Percentiles rank a stretch among this genome's conserved stretches.
Conservation (phyloP, 1,140 invertebrate genomes). For the Laupala kohalensis region DNA sequence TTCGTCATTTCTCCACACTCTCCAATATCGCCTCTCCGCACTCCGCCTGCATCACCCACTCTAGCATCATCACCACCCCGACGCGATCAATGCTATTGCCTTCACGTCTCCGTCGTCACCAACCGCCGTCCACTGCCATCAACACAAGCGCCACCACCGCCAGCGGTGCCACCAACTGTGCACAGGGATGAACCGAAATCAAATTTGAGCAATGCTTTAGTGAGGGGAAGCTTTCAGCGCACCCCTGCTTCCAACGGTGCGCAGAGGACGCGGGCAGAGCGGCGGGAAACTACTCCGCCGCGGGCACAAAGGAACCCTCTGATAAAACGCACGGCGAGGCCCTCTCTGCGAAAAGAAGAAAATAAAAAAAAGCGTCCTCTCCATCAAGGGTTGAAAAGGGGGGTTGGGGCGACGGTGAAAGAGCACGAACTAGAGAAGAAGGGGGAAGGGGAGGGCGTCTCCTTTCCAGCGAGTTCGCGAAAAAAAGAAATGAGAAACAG, state of each 20-base stretch:
- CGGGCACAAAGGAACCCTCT: not conserved
- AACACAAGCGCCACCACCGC: too few species aligned
- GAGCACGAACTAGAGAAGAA: too few species aligned
- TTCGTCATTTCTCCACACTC: too few species aligned
- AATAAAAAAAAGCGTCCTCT: not conserved
- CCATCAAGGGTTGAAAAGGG: too few species aligned
- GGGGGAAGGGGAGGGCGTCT: not conserved
- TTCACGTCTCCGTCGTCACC: too few species aligned
- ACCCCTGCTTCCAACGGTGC: not conserved
- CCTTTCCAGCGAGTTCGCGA: not conserved
- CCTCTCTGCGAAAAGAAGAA: not conserved
- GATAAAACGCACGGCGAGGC: not conserved
- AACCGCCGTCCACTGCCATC: too few species aligned
- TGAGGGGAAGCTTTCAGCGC: not conserved
- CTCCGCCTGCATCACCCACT: too few species aligned
- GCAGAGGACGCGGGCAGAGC: not conserved
- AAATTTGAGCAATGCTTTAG: not conserved
- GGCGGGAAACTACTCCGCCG: not conserved
- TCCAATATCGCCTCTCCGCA: too few species aligned
- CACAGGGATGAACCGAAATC: not conserved
- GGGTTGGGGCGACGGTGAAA: too few species aligned
- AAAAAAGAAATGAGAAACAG: not conserved
- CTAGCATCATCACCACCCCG: too few species aligned
- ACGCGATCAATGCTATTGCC: too few species aligned
- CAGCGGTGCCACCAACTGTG: too few species aligned